Conservation (phyloP, 2,113 vertebrate genomes). For the Myotis davidii region DNA sequence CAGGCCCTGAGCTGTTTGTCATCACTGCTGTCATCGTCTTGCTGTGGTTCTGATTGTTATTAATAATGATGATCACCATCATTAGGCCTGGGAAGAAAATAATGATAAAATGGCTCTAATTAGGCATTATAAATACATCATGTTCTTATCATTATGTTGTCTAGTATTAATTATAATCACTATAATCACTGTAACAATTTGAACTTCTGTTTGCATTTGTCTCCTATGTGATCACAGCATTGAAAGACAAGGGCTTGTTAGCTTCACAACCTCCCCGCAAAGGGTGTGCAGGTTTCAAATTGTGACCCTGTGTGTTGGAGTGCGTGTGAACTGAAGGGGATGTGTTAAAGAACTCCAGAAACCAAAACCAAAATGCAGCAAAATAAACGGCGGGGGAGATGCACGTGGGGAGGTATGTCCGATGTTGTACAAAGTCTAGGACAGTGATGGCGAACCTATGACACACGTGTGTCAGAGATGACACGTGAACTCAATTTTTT, state of each 20-base stretch:
- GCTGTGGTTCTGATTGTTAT: constrained; percentile 65
- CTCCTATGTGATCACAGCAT: constrained; percentile 60
- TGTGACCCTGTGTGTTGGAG: not conserved
- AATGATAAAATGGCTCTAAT: constrained; percentile 74
- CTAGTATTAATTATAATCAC: constrained; percentile 75
- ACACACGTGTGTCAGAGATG: no score
- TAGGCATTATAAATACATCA: constrained; percentile 67
- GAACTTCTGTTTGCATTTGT: constrained; percentile 63
- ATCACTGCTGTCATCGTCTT: constrained; percentile 45
- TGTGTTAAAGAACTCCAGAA: not conserved
- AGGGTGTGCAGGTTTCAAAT: not conserved
- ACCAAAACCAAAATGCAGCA: not conserved
- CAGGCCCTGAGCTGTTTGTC: constrained; percentile 1
- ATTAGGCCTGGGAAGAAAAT: constrained; percentile 74
- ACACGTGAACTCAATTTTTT: no score
- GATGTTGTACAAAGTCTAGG: not conserved
- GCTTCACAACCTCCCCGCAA: not conserved
- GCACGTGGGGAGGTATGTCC: not conserved
- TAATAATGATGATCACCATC: constrained; percentile 71
- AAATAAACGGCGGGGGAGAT: not conserved
- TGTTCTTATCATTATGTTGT: constrained; percentile 68
- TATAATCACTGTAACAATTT: constrained; percentile 64
- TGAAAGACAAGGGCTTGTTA: constrained; percentile 36
- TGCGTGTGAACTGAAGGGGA: not conserved
- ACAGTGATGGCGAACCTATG: not conserved